A percentile compares a stretch with the other conserved stretches of the same genome.
Evolutionary conservation across 2,113 vertebrate species (phyloP).

Genomic region (Takifugu bimaculatus): DNA sequence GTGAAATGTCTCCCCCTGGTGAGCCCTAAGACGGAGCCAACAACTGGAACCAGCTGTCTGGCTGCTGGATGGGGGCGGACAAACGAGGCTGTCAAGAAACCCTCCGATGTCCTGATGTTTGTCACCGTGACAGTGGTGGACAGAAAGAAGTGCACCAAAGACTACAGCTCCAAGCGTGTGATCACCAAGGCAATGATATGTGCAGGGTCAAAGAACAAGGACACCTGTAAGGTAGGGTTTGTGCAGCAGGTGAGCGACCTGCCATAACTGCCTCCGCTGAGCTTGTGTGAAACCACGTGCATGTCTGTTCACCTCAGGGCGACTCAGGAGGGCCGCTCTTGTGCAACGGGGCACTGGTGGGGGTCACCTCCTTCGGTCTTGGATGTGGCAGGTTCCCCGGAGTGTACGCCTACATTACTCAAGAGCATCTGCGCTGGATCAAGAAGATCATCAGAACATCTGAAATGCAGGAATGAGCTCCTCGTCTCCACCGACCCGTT

Average conservation of each 20-base stretch:
- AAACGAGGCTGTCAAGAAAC: not conserved
- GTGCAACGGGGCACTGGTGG: conserved; percentile 42
- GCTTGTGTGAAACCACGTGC: rapidly evolving
- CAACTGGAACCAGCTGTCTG: conserved; percentile 30
- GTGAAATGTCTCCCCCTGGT: conserved; percentile 33
- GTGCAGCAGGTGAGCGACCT: no score
- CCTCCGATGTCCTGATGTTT: conserved; percentile 57
- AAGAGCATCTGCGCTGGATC: conserved; percentile 56
- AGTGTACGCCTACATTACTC: conserved; percentile 58
- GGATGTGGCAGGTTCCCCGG: conserved; percentile 45
- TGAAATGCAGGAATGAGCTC: not conserved
- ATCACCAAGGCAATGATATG: conserved; percentile 65
- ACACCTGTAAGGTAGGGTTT: conserved; percentile 48
- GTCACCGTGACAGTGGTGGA: conserved; percentile 60
- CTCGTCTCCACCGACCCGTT: no score
- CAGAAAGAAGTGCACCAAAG: conserved; percentile 42
- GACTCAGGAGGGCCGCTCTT: conserved; percentile 72
- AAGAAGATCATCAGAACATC: conserved; percentile 14
- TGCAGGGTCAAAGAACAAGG: conserved; percentile 41
- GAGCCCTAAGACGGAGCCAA: not conserved
- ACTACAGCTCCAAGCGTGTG: no score
- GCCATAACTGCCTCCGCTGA: no score
- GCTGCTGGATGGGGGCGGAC: conserved; percentile 69
- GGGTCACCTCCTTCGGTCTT: conserved; percentile 56
- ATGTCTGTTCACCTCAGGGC: conserved; percentile 44